A percentile compares a stretch with the other conserved stretches of the same genome.
Conservation (phyloP, 2,888 invertebrate genomes). For the Quadriops clusia region DNA sequence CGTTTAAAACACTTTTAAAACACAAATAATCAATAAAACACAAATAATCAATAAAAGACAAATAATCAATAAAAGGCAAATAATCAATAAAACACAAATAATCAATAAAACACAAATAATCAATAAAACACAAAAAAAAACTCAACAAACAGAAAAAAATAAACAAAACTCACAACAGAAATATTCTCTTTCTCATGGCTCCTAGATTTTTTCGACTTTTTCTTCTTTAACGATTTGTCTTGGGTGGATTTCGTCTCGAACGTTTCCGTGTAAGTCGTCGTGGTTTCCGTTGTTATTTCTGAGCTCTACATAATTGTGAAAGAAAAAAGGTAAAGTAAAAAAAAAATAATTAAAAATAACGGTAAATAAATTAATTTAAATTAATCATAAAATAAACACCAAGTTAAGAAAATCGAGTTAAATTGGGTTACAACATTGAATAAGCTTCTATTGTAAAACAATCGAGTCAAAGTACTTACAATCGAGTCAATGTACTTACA, state of each 20-base stretch:
- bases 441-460: too few relatives aligned
- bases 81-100: conserved; percentile 9
- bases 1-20: neutral
- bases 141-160: conserved; percentile 16
- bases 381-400: neutral
- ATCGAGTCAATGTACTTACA: too few relatives aligned
- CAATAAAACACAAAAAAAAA: conserved; percentile 11
- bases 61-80: conserved; percentile 12
- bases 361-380: conserved; percentile 6
- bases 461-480: too few relatives aligned
- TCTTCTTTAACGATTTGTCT: conserved; percentile 37
- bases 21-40: conserved; percentile 2
- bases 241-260: conserved; percentile 13
- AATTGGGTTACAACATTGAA: too few relatives aligned
- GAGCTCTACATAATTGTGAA: conserved; percentile 29
- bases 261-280: conserved; percentile 24
- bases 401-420: too few relatives aligned
- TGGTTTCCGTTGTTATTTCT: conserved; percentile 28
- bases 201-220: conserved; percentile 51
- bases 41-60: conserved; percentile 14
- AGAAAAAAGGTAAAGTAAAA: conserved; percentile 15
- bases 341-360: conserved; percentile 8
- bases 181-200: conserved; percentile 54
- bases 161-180: conserved; percentile 47
- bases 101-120: conserved; percentile 12